Evolutionary conservation across 2,888 invertebrate species (phyloP), one percentile per base, ranked within the genome.

Genomic region (Tetranychus truncatus): DNA sequence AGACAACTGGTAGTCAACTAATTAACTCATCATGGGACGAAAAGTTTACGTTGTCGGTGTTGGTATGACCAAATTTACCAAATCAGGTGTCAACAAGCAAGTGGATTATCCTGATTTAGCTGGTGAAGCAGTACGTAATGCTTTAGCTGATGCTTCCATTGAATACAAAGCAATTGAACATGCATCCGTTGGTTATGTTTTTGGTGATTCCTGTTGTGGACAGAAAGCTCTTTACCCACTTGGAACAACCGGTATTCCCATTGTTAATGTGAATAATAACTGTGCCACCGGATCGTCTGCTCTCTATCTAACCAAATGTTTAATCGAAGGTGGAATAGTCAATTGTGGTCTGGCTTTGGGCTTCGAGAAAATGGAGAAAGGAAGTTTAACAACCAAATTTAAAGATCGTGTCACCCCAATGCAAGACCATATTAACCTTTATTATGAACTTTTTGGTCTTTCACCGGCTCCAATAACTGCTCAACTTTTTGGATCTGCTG

Each of bases 11-110:
- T 34, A 34, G 34, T 34, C 34, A 34, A 34, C 34, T 67, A 67
- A 67, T 67, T n/a, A 71, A 71, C n/a, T 18, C 24, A 72, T 45
- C 44, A 75, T 72, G 75, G 20, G 24, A 4, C 78, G 80, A 76
- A 80, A 80, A 76, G 92, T 94, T 74, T 96, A 87, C 84, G 93
- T 95, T 75, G 87, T 95, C 80, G 96, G 96, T 78, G 95, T 95
- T 79, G 95, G 95, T 78, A 96, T 96, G 95, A 95, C 95, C 78
- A 95, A 95, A 87, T 99, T 99, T 84, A 91, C 92, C 81, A 97
- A 96, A 84, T 97, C 97, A 72, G 94, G 91, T 74, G 85, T 86
- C 73, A 84, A 88, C 75, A 86, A 88, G 74, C 87, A 90, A 79
- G 88, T 89, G 80, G 96, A 97, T 83, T 99, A 97, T 82, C 96